These are phyloP conservation scores for Nymphalis urticae DNA, from an alignment of 2,888 invertebrate genomes.

Conservation along the genomic window DNA sequence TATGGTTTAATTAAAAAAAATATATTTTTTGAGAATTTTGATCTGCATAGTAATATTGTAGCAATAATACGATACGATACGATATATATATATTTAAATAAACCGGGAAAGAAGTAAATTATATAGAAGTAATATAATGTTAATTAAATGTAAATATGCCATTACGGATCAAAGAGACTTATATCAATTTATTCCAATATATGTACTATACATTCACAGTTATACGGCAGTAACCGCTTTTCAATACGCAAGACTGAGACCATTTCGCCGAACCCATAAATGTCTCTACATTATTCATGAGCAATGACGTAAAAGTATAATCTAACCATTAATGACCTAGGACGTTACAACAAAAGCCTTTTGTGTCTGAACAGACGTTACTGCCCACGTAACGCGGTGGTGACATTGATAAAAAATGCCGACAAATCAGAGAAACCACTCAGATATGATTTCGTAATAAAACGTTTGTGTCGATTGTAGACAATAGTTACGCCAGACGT, in stretches of 20 bases:
- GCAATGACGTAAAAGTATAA: slow-evolving; percentile 55
- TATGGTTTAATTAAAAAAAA: too few relatives aligned
- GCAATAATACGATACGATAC: neutral
- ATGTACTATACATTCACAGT: slow-evolving; percentile 1
- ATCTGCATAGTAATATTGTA: too few relatives aligned
- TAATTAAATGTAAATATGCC: neutral
- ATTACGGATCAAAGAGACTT: neutral
- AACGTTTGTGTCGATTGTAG: slow-evolving; percentile 29
- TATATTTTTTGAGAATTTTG: too few relatives aligned
- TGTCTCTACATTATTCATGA: slow-evolving; percentile 57
- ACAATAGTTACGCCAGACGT: slow-evolving; percentile 19
- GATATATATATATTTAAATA: too few relatives aligned
- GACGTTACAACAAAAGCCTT: slow-evolving; percentile 51
- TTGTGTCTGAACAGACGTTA: slow-evolving; percentile 33
- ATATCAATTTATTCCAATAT: neutral
- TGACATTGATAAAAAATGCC: slow-evolving; percentile 48
- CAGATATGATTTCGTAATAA: slow-evolving; percentile 34
- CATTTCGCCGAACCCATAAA: slow-evolving; percentile 42
- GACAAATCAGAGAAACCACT: slow-evolving; percentile 38
- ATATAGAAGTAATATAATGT: neutral
- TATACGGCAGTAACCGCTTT: slow-evolving; percentile 4
- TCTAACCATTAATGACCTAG: slow-evolving; percentile 55
- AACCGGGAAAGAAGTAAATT: too few relatives aligned
- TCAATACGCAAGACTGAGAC: slow-evolving; percentile 20
- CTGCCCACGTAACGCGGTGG: slow-evolving; percentile 45